Conservation (phyloP, 2,113 vertebrate species). For the Formicarius rufipectus region DNA sequence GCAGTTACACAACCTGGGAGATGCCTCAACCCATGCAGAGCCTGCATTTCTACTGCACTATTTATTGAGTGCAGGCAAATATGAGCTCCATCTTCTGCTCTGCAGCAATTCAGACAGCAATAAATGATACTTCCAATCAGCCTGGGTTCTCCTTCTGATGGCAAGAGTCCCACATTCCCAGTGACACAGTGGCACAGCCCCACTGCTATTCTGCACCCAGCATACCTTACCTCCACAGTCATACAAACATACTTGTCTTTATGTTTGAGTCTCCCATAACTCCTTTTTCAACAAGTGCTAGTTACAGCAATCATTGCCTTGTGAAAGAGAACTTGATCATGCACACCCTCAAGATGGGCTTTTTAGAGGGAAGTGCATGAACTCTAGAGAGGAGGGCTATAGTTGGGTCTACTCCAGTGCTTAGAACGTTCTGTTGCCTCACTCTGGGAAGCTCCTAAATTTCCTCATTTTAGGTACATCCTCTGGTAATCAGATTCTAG, state of each 20-base stretch:
- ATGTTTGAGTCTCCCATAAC: neutral
- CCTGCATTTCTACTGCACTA: neutral
- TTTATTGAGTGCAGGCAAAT: neutral
- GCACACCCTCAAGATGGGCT: neutral
- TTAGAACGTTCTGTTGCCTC: neutral
- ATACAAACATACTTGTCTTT: neutral
- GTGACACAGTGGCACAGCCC: neutral
- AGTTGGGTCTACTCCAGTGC: neutral
- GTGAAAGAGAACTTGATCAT: neutral
- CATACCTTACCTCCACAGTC: neutral
- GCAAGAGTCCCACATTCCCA: neutral
- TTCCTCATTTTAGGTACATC: neutral
- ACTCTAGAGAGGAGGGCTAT: neutral
- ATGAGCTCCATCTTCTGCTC: neutral
- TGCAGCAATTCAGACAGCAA: neutral
- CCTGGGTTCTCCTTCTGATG: neutral
- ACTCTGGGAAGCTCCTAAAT: neutral
- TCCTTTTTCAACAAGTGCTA: neutral
- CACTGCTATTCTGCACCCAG: neutral
- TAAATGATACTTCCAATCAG: neutral
- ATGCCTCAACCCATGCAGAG: neutral
- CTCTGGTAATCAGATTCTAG: neutral
- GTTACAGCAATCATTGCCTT: neutral
- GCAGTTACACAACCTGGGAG: neutral
- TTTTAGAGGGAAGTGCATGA: neutral